Evolutionary conservation across 1,140 invertebrate genomes (phyloP).

Genomic region (Leptinotarsa undecemlineata): DNA sequence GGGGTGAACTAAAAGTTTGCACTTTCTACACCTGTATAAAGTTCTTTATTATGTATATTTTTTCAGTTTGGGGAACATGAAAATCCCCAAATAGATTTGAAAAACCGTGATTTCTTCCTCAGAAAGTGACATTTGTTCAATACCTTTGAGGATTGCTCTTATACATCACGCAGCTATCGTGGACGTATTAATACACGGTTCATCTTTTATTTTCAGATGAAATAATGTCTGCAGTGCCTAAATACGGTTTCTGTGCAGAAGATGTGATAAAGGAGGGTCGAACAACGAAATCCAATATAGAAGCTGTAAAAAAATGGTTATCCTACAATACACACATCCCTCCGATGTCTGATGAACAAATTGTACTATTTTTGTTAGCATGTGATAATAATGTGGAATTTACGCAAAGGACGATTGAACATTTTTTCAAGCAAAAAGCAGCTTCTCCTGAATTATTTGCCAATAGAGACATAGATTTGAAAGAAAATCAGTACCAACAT

Average conservation of each 20-base stretch:
- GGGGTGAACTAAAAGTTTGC: no score
- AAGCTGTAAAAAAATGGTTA: conserved; percentile 43
- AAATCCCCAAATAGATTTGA: no score
- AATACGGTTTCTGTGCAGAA: conserved; percentile 36
- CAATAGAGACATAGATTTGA: conserved; percentile 53
- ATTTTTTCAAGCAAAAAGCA: conserved; percentile 61
- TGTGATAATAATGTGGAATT: conserved; percentile 62
- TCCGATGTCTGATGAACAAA: conserved; percentile 50
- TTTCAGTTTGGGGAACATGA: no score
- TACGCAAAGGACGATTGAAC: conserved; percentile 62
- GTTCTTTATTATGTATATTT: no score
- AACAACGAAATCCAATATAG: conserved; percentile 37
- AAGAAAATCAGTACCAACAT: conserved; percentile 38
- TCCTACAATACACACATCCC: conserved; percentile 34
- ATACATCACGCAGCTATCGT: neutral
- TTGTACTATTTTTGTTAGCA: conserved; percentile 64
- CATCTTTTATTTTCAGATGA: conserved; percentile 10
- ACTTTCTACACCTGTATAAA: no score
- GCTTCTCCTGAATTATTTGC: conserved; percentile 64
- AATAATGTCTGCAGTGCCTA: conserved; percentile 28
- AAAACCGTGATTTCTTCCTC: no score
- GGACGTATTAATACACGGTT: neutral
- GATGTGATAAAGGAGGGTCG: conserved; percentile 37
- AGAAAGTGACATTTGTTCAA: no score
- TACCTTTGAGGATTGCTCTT: neutral